A percentile compares a stretch with the other conserved stretches of the same genome.
These are phyloP conservation scores for Cotesia typhae DNA, from an alignment of 1,140 invertebrate species.

Conservation along the genomic window DNA sequence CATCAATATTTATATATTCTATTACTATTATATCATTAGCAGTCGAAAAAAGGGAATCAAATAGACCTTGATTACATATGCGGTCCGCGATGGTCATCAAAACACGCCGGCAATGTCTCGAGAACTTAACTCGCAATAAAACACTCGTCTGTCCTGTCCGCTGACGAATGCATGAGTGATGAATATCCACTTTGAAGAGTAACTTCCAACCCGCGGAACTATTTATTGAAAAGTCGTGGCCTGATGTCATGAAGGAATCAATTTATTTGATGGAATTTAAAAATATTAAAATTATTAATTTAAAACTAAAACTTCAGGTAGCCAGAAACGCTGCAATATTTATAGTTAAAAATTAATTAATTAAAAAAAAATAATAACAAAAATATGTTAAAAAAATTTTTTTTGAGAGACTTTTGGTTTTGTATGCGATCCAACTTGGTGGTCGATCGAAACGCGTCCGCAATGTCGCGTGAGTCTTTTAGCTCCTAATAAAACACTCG, in stretches of 20 bases:
- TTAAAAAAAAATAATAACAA: not conserved
- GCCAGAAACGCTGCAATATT: too few relatives aligned
- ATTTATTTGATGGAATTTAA: too few relatives aligned
- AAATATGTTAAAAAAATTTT: not conserved
- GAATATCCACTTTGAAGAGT: slow-evolving; percentile 5
- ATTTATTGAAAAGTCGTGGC: not conserved
- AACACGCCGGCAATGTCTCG: slow-evolving; percentile 54
- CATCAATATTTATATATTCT: too few relatives aligned
- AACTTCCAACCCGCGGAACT: not conserved
- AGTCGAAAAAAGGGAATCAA: slow-evolving; percentile 10
- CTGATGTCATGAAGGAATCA: too few relatives aligned
- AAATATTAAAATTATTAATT: too few relatives aligned
- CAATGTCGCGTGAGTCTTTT: slow-evolving; percentile 24
- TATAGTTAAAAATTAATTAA: too few relatives aligned
- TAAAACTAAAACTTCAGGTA: too few relatives aligned
- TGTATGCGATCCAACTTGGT: slow-evolving; percentile 29
- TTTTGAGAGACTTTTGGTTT: slow-evolving; percentile 10
- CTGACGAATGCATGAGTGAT: slow-evolving; percentile 28
- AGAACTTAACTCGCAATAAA: slow-evolving; percentile 50
- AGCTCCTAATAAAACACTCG: slow-evolving; percentile 36
- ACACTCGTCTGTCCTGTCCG: slow-evolving; percentile 40
- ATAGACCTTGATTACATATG: slow-evolving; percentile 51
- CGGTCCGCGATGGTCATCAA: slow-evolving; percentile 51
- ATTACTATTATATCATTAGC: too few relatives aligned
- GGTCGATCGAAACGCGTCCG: slow-evolving; percentile 31